These are phyloP conservation scores for Astreopora myriophthalma DNA, from an alignment of 64 coral and sea anemone species.

Conservation along the genomic window DNA sequence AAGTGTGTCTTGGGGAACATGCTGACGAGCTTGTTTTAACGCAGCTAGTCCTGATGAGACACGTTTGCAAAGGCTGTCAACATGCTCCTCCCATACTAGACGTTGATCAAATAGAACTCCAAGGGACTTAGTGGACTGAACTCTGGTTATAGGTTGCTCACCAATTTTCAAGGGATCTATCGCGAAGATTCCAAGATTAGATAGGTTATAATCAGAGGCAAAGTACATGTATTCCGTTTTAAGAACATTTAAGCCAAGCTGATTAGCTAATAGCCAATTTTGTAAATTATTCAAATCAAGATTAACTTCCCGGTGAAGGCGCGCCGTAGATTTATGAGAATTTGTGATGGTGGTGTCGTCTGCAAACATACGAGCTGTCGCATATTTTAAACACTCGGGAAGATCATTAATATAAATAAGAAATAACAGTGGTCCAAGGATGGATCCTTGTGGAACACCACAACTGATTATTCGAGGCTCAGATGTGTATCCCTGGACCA, in stretches of 20 bases:
- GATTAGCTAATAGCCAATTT: slow-evolving; percentile 35
- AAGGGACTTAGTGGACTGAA: slow-evolving; percentile 3
- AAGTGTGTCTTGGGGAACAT: not conserved
- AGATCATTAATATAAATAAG: slow-evolving; percentile 41
- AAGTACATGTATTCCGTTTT: slow-evolving; percentile 57
- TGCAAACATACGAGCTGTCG: slow-evolving; percentile 31
- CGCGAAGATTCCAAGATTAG: not conserved
- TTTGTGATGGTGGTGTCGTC: slow-evolving; percentile 43
- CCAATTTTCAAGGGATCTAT: not conserved
- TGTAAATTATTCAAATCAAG: slow-evolving; percentile 19
- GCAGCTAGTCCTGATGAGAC: slow-evolving; percentile 11
- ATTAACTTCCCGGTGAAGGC: slow-evolving; percentile 19
- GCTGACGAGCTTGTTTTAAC: not conserved
- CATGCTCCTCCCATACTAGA: slow-evolving; percentile 4
- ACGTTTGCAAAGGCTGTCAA: not conserved
- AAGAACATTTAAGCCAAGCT: slow-evolving; percentile 29
- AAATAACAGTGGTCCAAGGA: slow-evolving; percentile 27
- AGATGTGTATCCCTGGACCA: not conserved
- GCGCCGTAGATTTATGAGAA: not conserved
- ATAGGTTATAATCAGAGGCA: slow-evolving; percentile 7
- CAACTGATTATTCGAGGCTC: not conserved
- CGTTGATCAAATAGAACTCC: not conserved
- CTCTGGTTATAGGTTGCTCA: not conserved
- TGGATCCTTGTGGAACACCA: slow-evolving; percentile 33
- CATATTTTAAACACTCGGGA: slow-evolving; percentile 27